Percentiles rank a stretch among this genome's conserved stretches.
Evolutionary conservation across 53 echinoderm and acorn worm species (phyloP).

Genomic region (Holothuria scabra): DNA sequence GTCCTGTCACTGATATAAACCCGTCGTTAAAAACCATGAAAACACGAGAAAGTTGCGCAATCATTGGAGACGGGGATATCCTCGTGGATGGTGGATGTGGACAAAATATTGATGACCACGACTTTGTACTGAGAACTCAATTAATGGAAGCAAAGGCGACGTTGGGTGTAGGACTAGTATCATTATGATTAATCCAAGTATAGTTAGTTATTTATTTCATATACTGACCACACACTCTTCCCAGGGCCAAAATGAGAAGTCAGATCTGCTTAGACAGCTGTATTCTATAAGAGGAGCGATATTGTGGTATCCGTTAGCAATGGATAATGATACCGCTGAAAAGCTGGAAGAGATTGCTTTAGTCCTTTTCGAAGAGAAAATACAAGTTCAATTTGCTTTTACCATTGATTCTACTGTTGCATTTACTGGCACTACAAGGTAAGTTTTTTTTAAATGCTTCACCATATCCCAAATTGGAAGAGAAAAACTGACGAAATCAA

Average conservation of each 20-base stretch:
- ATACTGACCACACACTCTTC: background rate
- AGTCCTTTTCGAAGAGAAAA: background rate
- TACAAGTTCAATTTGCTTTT: background rate
- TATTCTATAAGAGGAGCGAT: background rate
- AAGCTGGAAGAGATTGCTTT: background rate
- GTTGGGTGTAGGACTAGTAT: constrained; percentile 25
- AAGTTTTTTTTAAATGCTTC: background rate
- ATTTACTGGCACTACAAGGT: background rate
- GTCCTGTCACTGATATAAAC: background rate
- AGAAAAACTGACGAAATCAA: too few species aligned
- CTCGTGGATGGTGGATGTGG: constrained; percentile 27
- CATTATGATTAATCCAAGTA: background rate
- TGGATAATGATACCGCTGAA: background rate
- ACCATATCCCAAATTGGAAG: too few species aligned
- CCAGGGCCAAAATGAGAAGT: background rate
- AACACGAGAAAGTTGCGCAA: constrained; percentile 2
- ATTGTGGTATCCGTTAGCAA: background rate
- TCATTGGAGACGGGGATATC: constrained; percentile 31
- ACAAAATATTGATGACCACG: constrained; percentile 14
- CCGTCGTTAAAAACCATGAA: background rate
- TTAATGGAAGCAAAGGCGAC: constrained; percentile 1
- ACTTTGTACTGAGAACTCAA: constrained; percentile 43
- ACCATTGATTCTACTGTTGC: background rate
- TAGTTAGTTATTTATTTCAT: background rate
- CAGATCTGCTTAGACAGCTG: background rate